Conservation (phyloP, 2,113 vertebrate species). For the Callipepla californica region DNA sequence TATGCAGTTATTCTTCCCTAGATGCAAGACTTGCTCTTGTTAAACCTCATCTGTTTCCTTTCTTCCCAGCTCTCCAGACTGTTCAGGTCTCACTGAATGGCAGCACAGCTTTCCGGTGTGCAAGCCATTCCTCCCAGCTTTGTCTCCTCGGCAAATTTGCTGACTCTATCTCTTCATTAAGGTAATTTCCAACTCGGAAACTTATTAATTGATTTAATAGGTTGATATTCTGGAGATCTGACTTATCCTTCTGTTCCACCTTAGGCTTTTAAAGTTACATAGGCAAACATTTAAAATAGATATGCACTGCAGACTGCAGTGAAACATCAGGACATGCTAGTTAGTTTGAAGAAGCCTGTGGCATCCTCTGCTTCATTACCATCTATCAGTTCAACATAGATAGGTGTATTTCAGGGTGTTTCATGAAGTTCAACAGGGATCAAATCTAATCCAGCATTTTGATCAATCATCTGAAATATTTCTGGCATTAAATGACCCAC, state of each 20-base stretch:
- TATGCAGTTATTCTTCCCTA: no score
- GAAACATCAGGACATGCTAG: slow-evolving; percentile 38
- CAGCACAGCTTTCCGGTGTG: no score
- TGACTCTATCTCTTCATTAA: no score
- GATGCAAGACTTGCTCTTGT: no score
- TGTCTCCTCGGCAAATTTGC: no score
- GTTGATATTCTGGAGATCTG: neutral
- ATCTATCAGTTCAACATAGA: slow-evolving; percentile 45
- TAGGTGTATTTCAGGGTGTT: slow-evolving; percentile 33
- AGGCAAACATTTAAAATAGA: slow-evolving; percentile 3
- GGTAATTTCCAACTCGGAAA: slow-evolving; percentile 16
- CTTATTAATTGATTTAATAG: neutral
- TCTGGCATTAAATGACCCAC: slow-evolving; percentile 40
- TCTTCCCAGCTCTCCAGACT: no score
- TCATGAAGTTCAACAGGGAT: slow-evolving; percentile 34
- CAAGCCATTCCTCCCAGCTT: no score
- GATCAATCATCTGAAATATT: slow-evolving; percentile 65
- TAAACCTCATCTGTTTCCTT: no score
- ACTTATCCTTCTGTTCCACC: neutral
- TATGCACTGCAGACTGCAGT: slow-evolving; percentile 30
- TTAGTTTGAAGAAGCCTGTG: slow-evolving; percentile 15
- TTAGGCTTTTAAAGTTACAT: neutral
- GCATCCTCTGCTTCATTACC: neutral
- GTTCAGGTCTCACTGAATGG: no score
- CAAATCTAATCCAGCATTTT: slow-evolving; percentile 36